Conservation (phyloP, 2,113 vertebrate genomes). For the Myotis davidii region DNA sequence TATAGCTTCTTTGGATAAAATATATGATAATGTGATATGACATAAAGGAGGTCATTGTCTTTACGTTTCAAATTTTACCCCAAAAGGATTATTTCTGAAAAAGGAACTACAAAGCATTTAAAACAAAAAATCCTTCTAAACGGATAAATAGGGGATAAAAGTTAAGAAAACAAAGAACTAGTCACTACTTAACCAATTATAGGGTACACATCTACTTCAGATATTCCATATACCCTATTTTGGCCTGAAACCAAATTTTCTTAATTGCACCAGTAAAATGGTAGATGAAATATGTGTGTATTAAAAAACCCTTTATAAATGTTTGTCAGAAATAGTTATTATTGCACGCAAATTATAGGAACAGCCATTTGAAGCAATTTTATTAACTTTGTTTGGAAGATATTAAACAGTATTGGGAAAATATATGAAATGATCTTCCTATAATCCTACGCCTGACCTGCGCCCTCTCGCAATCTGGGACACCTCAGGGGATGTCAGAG, state of each 20-base stretch:
- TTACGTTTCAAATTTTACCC: neutral
- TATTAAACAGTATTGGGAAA: slow-evolving; percentile 22
- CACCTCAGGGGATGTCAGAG: no score
- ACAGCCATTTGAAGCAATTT: neutral
- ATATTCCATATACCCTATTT: neutral
- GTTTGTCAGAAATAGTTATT: neutral
- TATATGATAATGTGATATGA: neutral
- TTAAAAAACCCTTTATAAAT: neutral
- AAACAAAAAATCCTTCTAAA: slow-evolving; percentile 2
- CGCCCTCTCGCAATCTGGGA: no score
- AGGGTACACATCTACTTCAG: neutral
- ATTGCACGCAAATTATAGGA: neutral
- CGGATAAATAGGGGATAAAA: neutral
- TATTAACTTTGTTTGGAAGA: slow-evolving; percentile 25
- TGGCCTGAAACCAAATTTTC: neutral
- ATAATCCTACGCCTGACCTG: neutral
- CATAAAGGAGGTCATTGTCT: neutral
- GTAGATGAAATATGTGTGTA: neutral
- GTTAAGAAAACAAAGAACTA: neutral
- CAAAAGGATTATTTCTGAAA: neutral
- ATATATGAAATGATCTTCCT: neutral
- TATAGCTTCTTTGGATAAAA: neutral
- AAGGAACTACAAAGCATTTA: neutral
- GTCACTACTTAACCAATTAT: neutral
- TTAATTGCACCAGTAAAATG: slow-evolving; percentile 25